These are phyloP conservation scores for Polydrusus cervinus DNA, from an alignment of 2,888 invertebrate species.

Conservation along the genomic window DNA sequence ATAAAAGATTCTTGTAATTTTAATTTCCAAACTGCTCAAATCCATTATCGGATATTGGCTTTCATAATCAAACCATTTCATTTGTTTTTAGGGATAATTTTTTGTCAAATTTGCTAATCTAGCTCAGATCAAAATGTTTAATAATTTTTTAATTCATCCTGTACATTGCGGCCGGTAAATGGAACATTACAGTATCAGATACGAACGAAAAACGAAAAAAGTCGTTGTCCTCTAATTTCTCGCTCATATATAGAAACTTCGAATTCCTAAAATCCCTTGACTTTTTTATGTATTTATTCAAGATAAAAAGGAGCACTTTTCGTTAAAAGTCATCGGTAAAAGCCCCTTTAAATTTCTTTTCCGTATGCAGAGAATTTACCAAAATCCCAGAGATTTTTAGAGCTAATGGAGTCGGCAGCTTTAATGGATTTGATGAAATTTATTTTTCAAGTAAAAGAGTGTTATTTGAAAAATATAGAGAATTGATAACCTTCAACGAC, in stretches of 20 bases:
- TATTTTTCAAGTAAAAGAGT: background rate
- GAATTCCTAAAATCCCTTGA: constrained; percentile 3
- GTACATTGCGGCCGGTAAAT: too few species aligned
- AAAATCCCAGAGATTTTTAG: constrained; percentile 34
- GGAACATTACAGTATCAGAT: too few species aligned
- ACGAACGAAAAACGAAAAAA: background rate
- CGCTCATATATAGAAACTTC: constrained; percentile 8
- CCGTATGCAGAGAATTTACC: constrained; percentile 31
- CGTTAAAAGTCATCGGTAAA: constrained; percentile 37
- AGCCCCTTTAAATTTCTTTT: constrained; percentile 36
- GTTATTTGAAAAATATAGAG: too few species aligned
- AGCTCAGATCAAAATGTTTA: too few species aligned
- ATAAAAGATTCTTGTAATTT: too few species aligned
- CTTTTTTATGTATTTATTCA: constrained; percentile 44
- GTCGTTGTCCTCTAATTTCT: background rate
- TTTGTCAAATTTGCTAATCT: too few species aligned
- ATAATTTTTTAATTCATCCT: too few species aligned
- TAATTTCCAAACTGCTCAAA: too few species aligned
- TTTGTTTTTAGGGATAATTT: too few species aligned
- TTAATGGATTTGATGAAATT: constrained; percentile 3
- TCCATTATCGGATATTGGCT: too few species aligned
- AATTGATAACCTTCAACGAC: too few species aligned
- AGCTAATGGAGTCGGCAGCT: constrained; percentile 38
- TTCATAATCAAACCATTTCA: too few species aligned
- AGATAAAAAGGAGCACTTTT: constrained; percentile 40